Percentiles rank a stretch among this genome's conserved stretches.
These are phyloP conservation scores for Loriculus beryllinus DNA, from an alignment of 2,797 vertebrate genomes.

Conservation along the genomic window DNA sequence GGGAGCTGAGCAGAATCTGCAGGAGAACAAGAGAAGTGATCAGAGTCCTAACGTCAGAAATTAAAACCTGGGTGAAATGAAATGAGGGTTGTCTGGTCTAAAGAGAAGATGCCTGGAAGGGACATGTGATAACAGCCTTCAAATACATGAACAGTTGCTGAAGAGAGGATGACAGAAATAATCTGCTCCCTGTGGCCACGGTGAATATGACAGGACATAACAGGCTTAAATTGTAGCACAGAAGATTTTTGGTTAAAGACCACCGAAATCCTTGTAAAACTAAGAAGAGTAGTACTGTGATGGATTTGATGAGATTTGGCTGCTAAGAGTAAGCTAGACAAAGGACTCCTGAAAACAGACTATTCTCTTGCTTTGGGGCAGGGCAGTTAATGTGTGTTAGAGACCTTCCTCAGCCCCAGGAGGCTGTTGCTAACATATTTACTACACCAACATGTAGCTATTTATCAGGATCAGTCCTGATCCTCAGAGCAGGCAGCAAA, in stretches of 20 bases:
- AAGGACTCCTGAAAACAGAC: background rate
- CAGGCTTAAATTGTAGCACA: background rate
- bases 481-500: background rate
- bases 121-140: background rate
- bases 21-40: background rate
- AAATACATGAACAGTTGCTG: background rate
- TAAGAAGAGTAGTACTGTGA: background rate
- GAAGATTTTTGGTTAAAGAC: background rate
- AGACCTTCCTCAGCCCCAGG: background rate
- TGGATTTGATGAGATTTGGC: background rate
- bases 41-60: background rate
- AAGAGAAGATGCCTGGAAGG: background rate
- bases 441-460: background rate
- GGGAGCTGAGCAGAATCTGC: background rate
- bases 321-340: background rate
- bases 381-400: background rate
- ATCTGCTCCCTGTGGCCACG: background rate
- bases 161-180: background rate
- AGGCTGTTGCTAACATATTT: background rate
- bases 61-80: background rate
- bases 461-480: background rate
- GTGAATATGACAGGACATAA: background rate
- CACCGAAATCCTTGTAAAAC: background rate
- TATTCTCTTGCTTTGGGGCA: background rate
- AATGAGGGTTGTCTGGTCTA: background rate